Base-by-base conservation (phyloP, 2,113 vertebrate species). In the Tenebrosternarchus preto region DNA sequence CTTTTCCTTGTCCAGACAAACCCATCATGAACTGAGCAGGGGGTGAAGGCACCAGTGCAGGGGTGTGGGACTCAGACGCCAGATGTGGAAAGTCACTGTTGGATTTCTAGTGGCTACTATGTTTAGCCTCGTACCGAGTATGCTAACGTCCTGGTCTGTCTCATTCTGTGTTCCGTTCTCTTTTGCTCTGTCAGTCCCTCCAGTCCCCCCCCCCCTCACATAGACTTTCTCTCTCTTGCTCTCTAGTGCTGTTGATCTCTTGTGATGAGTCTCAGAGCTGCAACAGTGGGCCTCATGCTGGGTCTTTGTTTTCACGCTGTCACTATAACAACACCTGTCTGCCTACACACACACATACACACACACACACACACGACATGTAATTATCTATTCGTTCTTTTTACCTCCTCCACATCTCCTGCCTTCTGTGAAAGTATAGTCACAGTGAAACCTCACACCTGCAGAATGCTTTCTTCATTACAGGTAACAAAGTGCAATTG, bases 311-410 rank as follows among this genome's bases (percentile, higher is more conserved):
- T 50, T 50, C 83, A 80, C 84, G 22, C 15, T 22, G 88, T 90
- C 85, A 20, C 84, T 80, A 82, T 86, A 78, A 82, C 85, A 85
- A 90, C 88, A n/a, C 78, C 85, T 85, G 82, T 85, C 81, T 85
- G 84, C 84, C 82, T 77, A 43, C 55, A 56, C 73, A 75, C 53
- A 59, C 55, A 59, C 55, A 74, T 27, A 73, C 25, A 73, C 50
- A 73, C 53, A 74, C 17, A 75, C 56, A 75, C 16, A 60, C n/a
- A 36, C 73, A 76, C 16, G 53, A 74, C 72, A 36, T 59, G 29
- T 74, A 31, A 57, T 74, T 59, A 57, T 57, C 50, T 57, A 3
- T 50, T 56, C 50, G 16, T 31, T 17, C 71, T 33, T 36, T 57
- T 25, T 74, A 22, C n/a, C 27, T 74, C 24, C 33, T 59, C 33